Evolutionary conservation across 2,888 invertebrate species (phyloP).

Genomic region (Endomychus coccineus): DNA sequence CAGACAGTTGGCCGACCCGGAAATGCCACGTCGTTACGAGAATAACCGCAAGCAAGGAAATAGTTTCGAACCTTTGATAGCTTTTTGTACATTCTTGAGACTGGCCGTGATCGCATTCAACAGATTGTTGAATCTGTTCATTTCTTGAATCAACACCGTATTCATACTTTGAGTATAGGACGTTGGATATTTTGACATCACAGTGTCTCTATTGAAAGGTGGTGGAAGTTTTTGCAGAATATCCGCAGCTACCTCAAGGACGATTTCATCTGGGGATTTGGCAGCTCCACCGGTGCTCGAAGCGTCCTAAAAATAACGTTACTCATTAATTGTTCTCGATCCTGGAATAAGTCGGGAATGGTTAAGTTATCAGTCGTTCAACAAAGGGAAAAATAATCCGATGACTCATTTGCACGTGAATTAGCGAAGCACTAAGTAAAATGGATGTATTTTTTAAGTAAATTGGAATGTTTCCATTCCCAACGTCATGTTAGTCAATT

Average conservation of each 20-base stretch:
- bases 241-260: conserved; percentile 71
- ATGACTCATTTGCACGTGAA: too few species aligned
- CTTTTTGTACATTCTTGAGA: conserved; percentile 71
- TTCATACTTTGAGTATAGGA: conserved; percentile 85
- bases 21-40: too few species aligned
- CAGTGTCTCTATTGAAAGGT: conserved; percentile 58
- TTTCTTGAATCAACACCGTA: conserved; percentile 84
- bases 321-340: too few species aligned
- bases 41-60: too few species aligned
- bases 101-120: conserved; percentile 67
- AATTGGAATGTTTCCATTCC: too few species aligned
- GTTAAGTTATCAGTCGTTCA: too few species aligned
- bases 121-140: conserved; percentile 70
- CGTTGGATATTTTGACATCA: conserved; percentile 66
- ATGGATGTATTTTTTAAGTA: too few species aligned
- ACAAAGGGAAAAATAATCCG: too few species aligned
- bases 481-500: too few species aligned
- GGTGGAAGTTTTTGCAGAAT: conserved; percentile 68
- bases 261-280: conserved; percentile 70
- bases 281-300: conserved; percentile 52
- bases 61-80: conserved; percentile 78
- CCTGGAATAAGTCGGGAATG: too few species aligned
- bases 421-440: too few species aligned
- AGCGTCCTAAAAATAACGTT: conserved; percentile 57
- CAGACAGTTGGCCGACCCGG: too few species aligned